Evolutionary conservation across 2,888 invertebrate genomes (phyloP).

Genomic region (Busseola fusca): DNA sequence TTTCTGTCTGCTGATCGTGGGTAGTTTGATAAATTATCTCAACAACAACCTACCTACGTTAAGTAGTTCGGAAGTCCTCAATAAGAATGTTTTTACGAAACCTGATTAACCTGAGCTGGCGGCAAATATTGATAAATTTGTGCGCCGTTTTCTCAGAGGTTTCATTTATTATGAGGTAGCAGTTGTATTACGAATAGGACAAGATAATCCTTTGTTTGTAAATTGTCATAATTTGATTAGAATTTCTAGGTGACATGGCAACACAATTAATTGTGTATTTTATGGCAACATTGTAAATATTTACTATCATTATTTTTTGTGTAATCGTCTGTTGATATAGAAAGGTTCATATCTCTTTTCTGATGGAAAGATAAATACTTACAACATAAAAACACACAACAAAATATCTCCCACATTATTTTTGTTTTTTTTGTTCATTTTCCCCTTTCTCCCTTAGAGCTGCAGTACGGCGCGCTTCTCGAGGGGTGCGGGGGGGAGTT

Average conservation of each 20-base stretch:
- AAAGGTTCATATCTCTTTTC: not conserved
- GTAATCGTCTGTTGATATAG: not conserved
- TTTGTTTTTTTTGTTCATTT: constrained; percentile 56
- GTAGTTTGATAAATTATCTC: constrained; percentile 63
- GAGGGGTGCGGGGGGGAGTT: constrained; percentile 89
- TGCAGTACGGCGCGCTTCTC: constrained; percentile 88
- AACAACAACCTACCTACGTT: constrained; percentile 3
- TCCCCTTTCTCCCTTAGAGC: constrained; percentile 79
- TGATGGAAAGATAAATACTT: not conserved
- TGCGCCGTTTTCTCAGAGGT: constrained; percentile 8
- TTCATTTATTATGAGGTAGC: constrained; percentile 12
- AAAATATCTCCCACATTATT: constrained; percentile 37
- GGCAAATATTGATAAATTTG: constrained; percentile 17
- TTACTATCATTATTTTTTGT: not conserved
- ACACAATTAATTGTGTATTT: not conserved
- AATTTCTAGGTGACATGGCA: constrained; percentile 3
- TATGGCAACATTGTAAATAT: not conserved
- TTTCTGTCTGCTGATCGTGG: constrained; percentile 53
- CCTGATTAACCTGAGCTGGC: constrained; percentile 17
- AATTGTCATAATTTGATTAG: constrained; percentile 20
- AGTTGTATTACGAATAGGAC: not conserved
- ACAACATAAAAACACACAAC: constrained; percentile 10
- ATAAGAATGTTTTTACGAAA: constrained; percentile 23
- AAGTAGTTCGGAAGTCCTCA: constrained; percentile 49
- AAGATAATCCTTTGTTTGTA: constrained; percentile 12